Base-by-base conservation (phyloP, 2,797 vertebrate genomes). In the Pyrocephalus nanus region DNA sequence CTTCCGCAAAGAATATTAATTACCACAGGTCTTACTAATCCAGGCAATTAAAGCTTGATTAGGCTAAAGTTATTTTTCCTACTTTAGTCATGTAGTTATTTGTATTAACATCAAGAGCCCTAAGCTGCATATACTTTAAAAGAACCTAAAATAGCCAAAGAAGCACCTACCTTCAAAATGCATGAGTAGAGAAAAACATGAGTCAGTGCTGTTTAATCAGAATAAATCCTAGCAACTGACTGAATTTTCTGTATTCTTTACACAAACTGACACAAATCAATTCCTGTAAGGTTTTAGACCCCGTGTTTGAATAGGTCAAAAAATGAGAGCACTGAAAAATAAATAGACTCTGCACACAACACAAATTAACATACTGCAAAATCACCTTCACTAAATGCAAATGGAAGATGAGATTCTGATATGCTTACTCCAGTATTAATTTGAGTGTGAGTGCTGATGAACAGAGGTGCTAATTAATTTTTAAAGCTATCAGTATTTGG, bases 381-480 rank as follows among this genome's bases (percentile, higher is more conserved):
- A 96, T 87, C 93, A 96, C 74, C 86, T 94, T 92, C 76, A 48
- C 55, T 86, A 84, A 94, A 94, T 54, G 88, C 83, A 95, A 93
- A 90, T 12, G 47, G 32, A 87, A 90, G 80, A 73, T 73, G 65
- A 93, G 70, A 86, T 71, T 64, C 76, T 86, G 83, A 93, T 86
- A 77, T 26, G 83, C 90, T 90, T 93, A 88, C 88, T 84, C 47
- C 1, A 1, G 48, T 88, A 86, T 70, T 94, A 96, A 95, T 94
- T 74, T 90, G 70, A 95, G 73, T 27, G 34, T 60, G 67, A 67
- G 53, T 96, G 81, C 55, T 95, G 92, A 95, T 93, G 94, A 95
- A 88, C 38, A 38, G 80, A 94, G 90, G 92, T 85, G 93, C 83
- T 97, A 96, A 95, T 95, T 96, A 95, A 92, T 80, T 88, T 38